Conservation (phyloP, 2,888 invertebrate species). For the Macaria notata region DNA sequence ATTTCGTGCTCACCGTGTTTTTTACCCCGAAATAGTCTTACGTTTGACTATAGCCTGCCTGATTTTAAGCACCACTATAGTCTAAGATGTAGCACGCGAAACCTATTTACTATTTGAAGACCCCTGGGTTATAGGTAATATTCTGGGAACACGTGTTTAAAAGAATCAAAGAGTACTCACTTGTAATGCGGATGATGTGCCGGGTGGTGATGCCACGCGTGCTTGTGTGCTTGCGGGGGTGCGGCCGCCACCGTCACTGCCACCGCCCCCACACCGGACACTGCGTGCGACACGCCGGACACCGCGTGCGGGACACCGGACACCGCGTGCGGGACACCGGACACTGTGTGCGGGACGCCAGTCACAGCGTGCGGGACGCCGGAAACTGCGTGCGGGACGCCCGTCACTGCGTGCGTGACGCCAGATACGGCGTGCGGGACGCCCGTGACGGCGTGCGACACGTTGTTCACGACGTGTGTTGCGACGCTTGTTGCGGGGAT, state of each 20-base stretch:
- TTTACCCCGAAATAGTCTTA: no score
- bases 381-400: slow-evolving; percentile 10
- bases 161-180: no score
- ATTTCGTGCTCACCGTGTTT: no score
- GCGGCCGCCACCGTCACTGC: slow-evolving; percentile 27
- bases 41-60: no score
- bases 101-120: no score
- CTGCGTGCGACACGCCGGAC: slow-evolving; percentile 21
- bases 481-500: slow-evolving; percentile 40
- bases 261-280: slow-evolving; percentile 26
- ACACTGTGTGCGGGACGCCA: slow-evolving; percentile 7
- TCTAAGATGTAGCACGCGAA: no score
- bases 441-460: slow-evolving; percentile 34
- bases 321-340: slow-evolving; percentile 19
- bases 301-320: slow-evolving; percentile 5
- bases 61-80: no score
- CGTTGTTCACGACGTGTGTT: slow-evolving; percentile 20
- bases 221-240: slow-evolving; percentile 60
- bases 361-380: slow-evolving; percentile 1
- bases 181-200: slow-evolving; percentile 67
- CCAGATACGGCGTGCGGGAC: slow-evolving; percentile 7
- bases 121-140: no score
- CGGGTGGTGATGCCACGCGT: slow-evolving; percentile 73
- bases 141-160: no score
- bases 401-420: slow-evolving; percentile 3